Conservation (phyloP, 1,140 invertebrate species). For the Steinernema feltiae region DNA sequence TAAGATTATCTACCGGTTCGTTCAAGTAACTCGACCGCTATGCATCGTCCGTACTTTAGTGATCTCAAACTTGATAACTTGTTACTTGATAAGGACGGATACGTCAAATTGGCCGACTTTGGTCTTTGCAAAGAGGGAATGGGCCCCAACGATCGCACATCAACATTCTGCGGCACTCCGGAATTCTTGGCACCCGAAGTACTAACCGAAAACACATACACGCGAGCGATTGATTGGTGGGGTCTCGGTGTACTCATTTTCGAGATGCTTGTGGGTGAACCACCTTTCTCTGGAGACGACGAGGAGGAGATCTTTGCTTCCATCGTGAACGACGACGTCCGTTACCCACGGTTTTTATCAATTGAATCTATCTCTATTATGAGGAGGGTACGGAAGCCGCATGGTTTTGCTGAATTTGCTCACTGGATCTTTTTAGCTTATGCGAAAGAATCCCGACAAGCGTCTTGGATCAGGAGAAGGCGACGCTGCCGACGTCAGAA, state of each 20-base stretch:
- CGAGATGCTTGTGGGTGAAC: slow-evolving; percentile 87
- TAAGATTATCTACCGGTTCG: slow-evolving; percentile 88
- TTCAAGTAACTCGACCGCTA: too few relatives aligned
- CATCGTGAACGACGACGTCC: slow-evolving; percentile 98
- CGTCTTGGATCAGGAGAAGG: slow-evolving; percentile 91
- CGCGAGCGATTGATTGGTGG: slow-evolving; percentile 99
- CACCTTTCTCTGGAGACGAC: slow-evolving; percentile 97
- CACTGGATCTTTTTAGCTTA: slow-evolving; percentile 68
- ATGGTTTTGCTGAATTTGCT: background rate
- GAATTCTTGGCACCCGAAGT: slow-evolving; percentile 91
- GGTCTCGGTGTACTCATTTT: slow-evolving; percentile 97
- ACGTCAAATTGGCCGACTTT: slow-evolving; percentile 98
- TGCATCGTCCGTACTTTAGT: too few relatives aligned
- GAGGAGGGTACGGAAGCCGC: slow-evolving; percentile 71
- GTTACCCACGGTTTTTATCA: slow-evolving; percentile 92
- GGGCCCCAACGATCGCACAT: slow-evolving; percentile 89
- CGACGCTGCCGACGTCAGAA: slow-evolving; percentile 98
- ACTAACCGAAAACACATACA: slow-evolving; percentile 94
- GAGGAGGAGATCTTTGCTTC: slow-evolving; percentile 99
- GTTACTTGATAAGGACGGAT: slow-evolving; percentile 90
- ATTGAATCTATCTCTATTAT: slow-evolving; percentile 97
- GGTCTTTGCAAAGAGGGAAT: slow-evolving; percentile 99
- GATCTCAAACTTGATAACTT: slow-evolving; percentile 98
- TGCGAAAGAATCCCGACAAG: slow-evolving; percentile 93
- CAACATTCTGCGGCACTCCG: slow-evolving; percentile 98